These are phyloP conservation scores for Hyles vespertilio DNA, from an alignment of 1,140 invertebrate species.

Conservation along the genomic window DNA sequence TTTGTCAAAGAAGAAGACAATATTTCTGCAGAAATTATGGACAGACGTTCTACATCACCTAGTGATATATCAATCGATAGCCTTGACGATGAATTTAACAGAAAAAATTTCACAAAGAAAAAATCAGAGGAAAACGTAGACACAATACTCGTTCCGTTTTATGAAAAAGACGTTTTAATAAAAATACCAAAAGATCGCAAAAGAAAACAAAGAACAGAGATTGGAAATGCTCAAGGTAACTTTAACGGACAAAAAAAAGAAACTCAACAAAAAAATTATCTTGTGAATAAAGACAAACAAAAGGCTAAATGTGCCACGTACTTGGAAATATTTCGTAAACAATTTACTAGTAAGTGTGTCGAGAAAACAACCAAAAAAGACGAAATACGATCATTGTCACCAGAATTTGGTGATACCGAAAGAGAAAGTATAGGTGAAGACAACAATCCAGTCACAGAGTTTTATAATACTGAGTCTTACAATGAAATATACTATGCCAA, in stretches of 20 bases:
- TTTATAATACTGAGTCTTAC: slow-evolving; percentile 60
- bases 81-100: slow-evolving; percentile 44
- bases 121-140: slow-evolving; percentile 40
- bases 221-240: slow-evolving; percentile 11
- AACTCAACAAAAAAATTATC: slow-evolving; percentile 32
- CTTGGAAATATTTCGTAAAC: slow-evolving; percentile 60
- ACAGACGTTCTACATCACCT: slow-evolving; percentile 41
- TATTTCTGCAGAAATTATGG: slow-evolving; percentile 34
- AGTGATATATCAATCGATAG: slow-evolving; percentile 58
- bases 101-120: slow-evolving; percentile 28
- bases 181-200: slow-evolving; percentile 48
- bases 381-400: slow-evolving; percentile 59
- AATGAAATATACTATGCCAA: slow-evolving; percentile 67
- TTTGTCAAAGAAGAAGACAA: not conserved
- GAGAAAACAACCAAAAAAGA: slow-evolving; percentile 4
- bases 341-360: slow-evolving; percentile 26
- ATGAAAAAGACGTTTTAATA: slow-evolving; percentile 64
- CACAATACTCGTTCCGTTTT: slow-evolving; percentile 65
- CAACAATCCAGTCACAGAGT: slow-evolving; percentile 37
- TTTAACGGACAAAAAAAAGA: slow-evolving; percentile 29
- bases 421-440: slow-evolving; percentile 50
- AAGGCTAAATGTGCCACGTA: slow-evolving; percentile 40
- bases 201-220: slow-evolving; percentile 27
- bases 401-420: slow-evolving; percentile 63
- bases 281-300: slow-evolving; percentile 47